Evolutionary conservation across 2,113 vertebrate genomes (phyloP), one percentile per base, ranked within the genome.

Genomic region (Fukomys damarensis): DNA sequence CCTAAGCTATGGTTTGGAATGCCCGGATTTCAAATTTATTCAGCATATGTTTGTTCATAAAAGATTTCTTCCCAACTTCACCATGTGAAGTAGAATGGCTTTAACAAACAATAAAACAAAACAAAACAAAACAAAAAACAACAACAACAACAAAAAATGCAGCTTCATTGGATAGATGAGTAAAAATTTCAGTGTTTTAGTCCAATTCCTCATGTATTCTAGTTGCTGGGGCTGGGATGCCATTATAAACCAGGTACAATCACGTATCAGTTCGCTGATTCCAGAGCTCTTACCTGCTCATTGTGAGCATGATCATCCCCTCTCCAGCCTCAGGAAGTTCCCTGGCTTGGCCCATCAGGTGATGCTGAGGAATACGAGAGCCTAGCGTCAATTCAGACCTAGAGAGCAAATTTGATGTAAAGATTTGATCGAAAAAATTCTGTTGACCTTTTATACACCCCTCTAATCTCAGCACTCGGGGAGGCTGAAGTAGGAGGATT

Each of bases 11-110:
- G 22, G 99, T 99, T 96, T 99, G 99, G 96, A 99, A 99, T 84
- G 99, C 98, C 94, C 99, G 98, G 0, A 98, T 98, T 66, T 99
- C 99, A 6, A 99, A 99, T 97, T 99, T 99, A 97, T 99, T 99
- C 97, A 99, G 99, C 68, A 99, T 98, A 0, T 99, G 99, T 95
- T 99, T 99, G 97, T 99, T 99, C 99, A 99, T 99, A 52, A 99
- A 98, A 68, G 98, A 99, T 95, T 99, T 99, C 98, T 99, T 99
- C 43, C 99, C 99, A n/a, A 99, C 98, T 54, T 99, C 99, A 10
- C 98, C 99, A 68, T 99, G 99, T 90, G 98, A 13, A 99, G 98
- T 7, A 99, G 98, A 84, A 99, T 99, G 80, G 99, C 98, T 98
- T 99, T 99, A 54, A 99, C 98, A 80, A 99, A 98, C 0, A 99